These are phyloP conservation scores for Lycocorax pyrrhopterus DNA, from an alignment of 2,113 vertebrate species.

Conservation along the genomic window DNA sequence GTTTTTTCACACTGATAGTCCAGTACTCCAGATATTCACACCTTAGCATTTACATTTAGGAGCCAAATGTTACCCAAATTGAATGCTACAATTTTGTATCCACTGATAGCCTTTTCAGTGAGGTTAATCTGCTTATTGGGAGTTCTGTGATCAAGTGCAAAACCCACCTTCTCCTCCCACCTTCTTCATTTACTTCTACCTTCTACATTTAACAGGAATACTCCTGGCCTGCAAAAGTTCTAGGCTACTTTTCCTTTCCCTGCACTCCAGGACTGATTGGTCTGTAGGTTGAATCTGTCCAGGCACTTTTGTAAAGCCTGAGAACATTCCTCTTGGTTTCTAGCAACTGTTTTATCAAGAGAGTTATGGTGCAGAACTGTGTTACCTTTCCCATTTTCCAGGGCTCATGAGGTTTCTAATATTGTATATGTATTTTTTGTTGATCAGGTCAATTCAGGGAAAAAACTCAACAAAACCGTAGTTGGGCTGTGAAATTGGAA, in stretches of 20 bases:
- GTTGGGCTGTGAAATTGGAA: background rate
- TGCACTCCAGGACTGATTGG: background rate
- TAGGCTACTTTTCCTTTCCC: background rate
- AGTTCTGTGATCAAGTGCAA: background rate
- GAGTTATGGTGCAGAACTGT: background rate
- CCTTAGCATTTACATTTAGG: background rate
- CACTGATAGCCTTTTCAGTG: background rate
- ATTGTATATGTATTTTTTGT: background rate
- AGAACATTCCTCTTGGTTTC: background rate
- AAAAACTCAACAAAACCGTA: fast-evolving
- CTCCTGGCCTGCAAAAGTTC: background rate
- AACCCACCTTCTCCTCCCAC: background rate
- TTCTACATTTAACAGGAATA: background rate
- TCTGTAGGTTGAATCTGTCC: background rate
- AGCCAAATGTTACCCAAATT: background rate
- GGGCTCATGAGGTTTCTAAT: background rate
- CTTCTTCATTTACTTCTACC: no score
- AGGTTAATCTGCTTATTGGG: background rate
- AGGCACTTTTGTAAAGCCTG: background rate
- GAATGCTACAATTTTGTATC: background rate
- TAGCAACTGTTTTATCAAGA: background rate
- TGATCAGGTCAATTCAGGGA: background rate
- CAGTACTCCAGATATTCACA: background rate
- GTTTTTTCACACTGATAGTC: background rate
- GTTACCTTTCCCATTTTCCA: background rate